Evolutionary conservation across 2,888 invertebrate genomes (phyloP).

Genomic region (Drosophila greeni): DNA sequence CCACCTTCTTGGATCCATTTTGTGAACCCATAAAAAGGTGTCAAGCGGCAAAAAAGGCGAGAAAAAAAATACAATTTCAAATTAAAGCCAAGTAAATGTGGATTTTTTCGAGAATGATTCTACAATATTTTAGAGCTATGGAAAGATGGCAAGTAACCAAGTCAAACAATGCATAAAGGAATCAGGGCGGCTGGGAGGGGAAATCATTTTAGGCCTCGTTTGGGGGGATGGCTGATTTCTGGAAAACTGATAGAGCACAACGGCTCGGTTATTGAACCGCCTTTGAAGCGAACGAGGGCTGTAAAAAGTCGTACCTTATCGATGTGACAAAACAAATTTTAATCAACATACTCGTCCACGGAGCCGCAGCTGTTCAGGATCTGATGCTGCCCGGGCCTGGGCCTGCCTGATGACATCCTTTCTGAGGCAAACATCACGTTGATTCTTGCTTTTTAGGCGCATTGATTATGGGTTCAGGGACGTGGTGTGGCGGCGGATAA

Average conservation of each 20-base stretch:
- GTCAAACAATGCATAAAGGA: slow-evolving; percentile 49
- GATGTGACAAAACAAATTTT: slow-evolving; percentile 72
- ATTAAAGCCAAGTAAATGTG: slow-evolving; percentile 14
- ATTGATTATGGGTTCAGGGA: slow-evolving; percentile 64
- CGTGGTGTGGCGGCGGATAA: slow-evolving; percentile 49
- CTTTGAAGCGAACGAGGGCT: slow-evolving; percentile 37
- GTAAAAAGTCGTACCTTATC: slow-evolving; percentile 67
- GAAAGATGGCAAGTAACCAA: slow-evolving; percentile 17
- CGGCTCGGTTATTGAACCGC: slow-evolving; percentile 69
- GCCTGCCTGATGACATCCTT: slow-evolving; percentile 74
- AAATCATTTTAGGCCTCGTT: slow-evolving; percentile 52
- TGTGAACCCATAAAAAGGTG: slow-evolving; percentile 16
- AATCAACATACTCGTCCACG: slow-evolving; percentile 51
- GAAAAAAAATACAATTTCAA: neutral
- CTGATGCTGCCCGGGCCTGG: slow-evolving; percentile 14
- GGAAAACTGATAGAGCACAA: slow-evolving; percentile 62
- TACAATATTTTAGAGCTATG: slow-evolving; percentile 11
- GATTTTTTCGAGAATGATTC: slow-evolving; percentile 4
- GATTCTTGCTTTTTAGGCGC: slow-evolving; percentile 61
- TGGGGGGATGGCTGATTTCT: slow-evolving; percentile 25
- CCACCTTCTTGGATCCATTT: slow-evolving; percentile 24
- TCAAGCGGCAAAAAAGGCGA: neutral
- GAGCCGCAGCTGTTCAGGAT: slow-evolving; percentile 55
- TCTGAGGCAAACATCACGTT: slow-evolving; percentile 60
- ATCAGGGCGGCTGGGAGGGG: slow-evolving; percentile 1